These are phyloP conservation scores for Urocitellus parryii DNA, from an alignment of 2,113 vertebrate species.

Conservation along the genomic window DNA sequence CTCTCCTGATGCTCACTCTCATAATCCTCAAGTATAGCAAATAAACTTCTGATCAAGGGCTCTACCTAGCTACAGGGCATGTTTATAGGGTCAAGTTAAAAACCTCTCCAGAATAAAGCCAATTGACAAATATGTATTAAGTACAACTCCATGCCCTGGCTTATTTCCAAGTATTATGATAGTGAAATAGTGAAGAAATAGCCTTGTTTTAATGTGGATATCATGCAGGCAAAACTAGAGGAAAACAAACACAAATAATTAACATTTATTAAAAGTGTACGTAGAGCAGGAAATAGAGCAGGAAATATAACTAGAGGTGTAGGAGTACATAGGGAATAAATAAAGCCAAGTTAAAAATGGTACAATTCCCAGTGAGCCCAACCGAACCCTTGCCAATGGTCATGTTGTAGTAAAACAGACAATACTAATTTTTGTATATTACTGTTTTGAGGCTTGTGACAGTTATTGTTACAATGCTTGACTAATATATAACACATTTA, in stretches of 20 bases:
- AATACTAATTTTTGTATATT: neutral
- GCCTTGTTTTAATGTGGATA: neutral
- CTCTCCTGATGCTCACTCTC: neutral
- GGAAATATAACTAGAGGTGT: neutral
- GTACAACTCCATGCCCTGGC: neutral
- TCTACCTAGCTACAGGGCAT: no score
- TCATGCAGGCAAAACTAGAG: neutral
- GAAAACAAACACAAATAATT: neutral
- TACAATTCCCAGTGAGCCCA: neutral
- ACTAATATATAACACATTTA: neutral
- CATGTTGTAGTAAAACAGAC: neutral
- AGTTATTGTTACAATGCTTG: neutral
- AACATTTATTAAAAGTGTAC: neutral
- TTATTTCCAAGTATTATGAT: neutral
- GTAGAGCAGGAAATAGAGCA: neutral
- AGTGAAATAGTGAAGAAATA: neutral
- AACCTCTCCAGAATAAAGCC: neutral
- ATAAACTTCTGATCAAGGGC: neutral
- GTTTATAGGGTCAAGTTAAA: neutral
- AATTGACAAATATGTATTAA: neutral
- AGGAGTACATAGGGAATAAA: neutral
- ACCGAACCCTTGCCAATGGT: neutral
- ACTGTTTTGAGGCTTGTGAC: neutral
- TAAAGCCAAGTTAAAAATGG: neutral
- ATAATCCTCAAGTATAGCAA: neutral